Conservation (phyloP, 2,797 vertebrate species). For the Pempheris klunzingeri region DNA sequence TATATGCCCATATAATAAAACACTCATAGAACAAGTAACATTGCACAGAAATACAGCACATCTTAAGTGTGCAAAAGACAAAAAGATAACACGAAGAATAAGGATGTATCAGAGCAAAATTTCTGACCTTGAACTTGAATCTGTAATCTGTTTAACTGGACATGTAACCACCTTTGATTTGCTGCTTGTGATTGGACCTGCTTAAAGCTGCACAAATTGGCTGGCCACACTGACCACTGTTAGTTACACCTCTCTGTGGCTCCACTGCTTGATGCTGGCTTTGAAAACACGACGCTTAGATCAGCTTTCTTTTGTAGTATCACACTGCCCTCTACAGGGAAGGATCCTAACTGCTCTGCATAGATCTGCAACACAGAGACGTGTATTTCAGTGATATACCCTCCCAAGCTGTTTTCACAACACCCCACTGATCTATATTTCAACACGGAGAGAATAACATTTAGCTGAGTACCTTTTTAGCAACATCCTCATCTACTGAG, state of each 20-base stretch:
- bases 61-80: background rate
- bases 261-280: background rate
- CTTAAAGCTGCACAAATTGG: conserved; percentile 1
- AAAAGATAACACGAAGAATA: background rate
- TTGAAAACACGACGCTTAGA: conserved; percentile 3
- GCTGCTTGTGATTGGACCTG: background rate
- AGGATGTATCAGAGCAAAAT: too few relatives aligned
- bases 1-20: background rate
- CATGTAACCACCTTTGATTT: conserved; percentile 14
- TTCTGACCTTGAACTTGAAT: background rate
- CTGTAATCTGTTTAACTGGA: background rate
- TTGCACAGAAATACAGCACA: background rate
- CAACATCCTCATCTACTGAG: conserved; percentile 30
- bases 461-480: conserved; percentile 26
- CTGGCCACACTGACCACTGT: conserved; percentile 1
- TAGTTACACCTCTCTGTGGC: background rate
- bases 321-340: conserved; percentile 80
- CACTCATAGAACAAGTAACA: background rate
- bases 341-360: conserved; percentile 24
- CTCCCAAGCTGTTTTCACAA: conserved; percentile 45
- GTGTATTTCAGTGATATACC: conserved; percentile 1
- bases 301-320: conserved; percentile 57
- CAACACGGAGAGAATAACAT: conserved; percentile 21
- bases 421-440: conserved; percentile 26
- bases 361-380: conserved; percentile 4